A percentile compares a stretch with the other conserved stretches of the same genome.
Conservation (phyloP, 2,888 invertebrate species). For the Caenorhabditis sp. region DNA sequence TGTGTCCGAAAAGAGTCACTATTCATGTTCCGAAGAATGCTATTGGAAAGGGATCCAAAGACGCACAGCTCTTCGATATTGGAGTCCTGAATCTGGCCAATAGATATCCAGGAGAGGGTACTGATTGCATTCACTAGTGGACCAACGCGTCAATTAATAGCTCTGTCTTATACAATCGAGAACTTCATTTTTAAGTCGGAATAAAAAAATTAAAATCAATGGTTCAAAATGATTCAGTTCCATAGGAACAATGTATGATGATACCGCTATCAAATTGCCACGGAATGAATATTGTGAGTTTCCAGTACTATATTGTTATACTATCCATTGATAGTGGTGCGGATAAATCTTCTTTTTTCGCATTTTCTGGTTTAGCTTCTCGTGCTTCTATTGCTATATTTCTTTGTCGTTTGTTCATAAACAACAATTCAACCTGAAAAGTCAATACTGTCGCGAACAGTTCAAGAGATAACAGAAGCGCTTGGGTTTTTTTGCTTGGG, state of each 20-base stretch:
- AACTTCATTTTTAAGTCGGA: no score
- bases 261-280: background rate
- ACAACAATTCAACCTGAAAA: slow-evolving; percentile 53
- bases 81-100: slow-evolving; percentile 49
- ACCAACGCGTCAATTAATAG: no score
- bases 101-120: slow-evolving; percentile 48
- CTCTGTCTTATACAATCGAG: no score
- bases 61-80: slow-evolving; percentile 46
- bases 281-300: background rate
- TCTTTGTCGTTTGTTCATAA: slow-evolving; percentile 51
- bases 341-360: slow-evolving; percentile 1
- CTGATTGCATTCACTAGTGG: slow-evolving; percentile 53
- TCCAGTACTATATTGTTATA: slow-evolving; percentile 8
- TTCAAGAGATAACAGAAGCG: no score
- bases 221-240: background rate
- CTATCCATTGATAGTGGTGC: slow-evolving; percentile 20
- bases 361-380: slow-evolving; percentile 22
- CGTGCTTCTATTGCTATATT: slow-evolving; percentile 40
- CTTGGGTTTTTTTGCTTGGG: no score
- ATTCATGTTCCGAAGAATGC: slow-evolving; percentile 55
- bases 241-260: slow-evolving; percentile 11
- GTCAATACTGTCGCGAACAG: no score
- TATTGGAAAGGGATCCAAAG: slow-evolving; percentile 34
- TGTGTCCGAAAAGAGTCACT: slow-evolving; percentile 52
- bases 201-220: no score